Base-by-base conservation (phyloP, 2,113 vertebrate species). In the Columba janthina region DNA sequence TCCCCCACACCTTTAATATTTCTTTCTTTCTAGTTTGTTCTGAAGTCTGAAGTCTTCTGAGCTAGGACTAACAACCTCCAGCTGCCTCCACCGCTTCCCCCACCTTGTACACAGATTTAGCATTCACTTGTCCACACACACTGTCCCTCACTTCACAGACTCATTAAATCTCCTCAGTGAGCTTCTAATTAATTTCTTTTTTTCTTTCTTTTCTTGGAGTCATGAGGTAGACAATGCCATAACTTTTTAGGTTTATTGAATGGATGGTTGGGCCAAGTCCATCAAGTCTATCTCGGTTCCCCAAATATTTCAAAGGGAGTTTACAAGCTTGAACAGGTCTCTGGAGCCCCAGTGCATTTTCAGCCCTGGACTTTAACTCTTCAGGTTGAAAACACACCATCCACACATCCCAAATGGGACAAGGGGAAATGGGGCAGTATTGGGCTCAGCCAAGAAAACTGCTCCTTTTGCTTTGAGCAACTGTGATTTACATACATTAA, bases 201-300 rank as follows among this genome's bases (percentile, higher is more conserved):
- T 44, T 46, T 46, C 44, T 46, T 46, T 46, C 44, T 46, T 46
- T 46, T 46, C 44, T 17, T 46, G 17, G 44, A 64, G 38, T 10
- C 18, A 4, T 32, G 62, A 1, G 0, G 29, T 15, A n/a, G 50
- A 42, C 11, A 14, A 15, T 58, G 36, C 9, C 36, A 3, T 40
- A 20, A 28, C 10, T 64, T 32, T 56, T 42, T 20, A 38, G 6
- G 12, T 79, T 11, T 88, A 12, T 53, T 9, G 29, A 58, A 53
- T 4, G 19, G 7, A 18, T 84, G 36, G 5, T 28, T 40, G 48
- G 6, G n/a, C 29, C 50, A 69, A 40, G 15, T 26, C 76, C 12
- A 28, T n/a, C 42, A 25, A 36, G 18, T 5, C 21, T 21, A 22
- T 31, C 73, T 84, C 51, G 32, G 32, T 9, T 65, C 44, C 28